A percentile compares a stretch with the other conserved stretches of the same genome.
Conservation (phyloP, 2,113 vertebrate species). For the Brachionichthys hirsutus region DNA sequence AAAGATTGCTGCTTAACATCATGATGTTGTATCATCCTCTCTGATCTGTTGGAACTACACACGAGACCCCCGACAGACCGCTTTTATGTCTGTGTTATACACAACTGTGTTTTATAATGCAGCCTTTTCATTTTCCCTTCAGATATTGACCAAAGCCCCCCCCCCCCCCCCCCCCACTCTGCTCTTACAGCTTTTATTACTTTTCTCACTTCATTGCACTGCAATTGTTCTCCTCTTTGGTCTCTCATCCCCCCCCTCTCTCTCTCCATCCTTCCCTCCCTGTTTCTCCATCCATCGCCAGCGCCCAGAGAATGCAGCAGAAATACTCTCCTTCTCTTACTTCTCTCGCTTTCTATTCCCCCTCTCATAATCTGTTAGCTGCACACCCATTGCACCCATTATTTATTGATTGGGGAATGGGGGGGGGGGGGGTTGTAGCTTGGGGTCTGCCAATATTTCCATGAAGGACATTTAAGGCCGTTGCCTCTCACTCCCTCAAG, state of each 20-base stretch:
- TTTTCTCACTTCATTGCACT: slow-evolving; percentile 10
- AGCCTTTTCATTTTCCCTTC: slow-evolving; percentile 11
- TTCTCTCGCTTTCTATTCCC: slow-evolving; percentile 20
- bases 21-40: slow-evolving; percentile 15
- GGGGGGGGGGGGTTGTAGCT: no score
- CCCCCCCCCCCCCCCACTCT: background rate
- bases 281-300: slow-evolving; percentile 34
- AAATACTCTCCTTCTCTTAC: slow-evolving; percentile 28
- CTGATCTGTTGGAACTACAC: slow-evolving; percentile 27
- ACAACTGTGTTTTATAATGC: slow-evolving; percentile 21
- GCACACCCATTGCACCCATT: slow-evolving; percentile 65
- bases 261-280: slow-evolving; percentile 15
- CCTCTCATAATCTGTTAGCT: slow-evolving; percentile 69
- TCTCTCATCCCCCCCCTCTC: slow-evolving; percentile 2
- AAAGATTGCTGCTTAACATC: background rate
- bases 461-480: slow-evolving; percentile 75
- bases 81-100: slow-evolving; percentile 29
- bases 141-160: slow-evolving; percentile 14
- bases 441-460: slow-evolving; percentile 59
- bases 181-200: slow-evolving; percentile 9
- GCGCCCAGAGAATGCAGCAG: slow-evolving; percentile 57
- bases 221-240: slow-evolving; percentile 24
- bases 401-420: slow-evolving; percentile 75
- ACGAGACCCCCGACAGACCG: slow-evolving; percentile 16
- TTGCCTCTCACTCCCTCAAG: slow-evolving; percentile 42